Percentiles rank a stretch among this genome's conserved stretches.
phyloP scores from a whole-genome alignment of 2,797 vertebrate species.

The Miichthys miiuy region DNA sequence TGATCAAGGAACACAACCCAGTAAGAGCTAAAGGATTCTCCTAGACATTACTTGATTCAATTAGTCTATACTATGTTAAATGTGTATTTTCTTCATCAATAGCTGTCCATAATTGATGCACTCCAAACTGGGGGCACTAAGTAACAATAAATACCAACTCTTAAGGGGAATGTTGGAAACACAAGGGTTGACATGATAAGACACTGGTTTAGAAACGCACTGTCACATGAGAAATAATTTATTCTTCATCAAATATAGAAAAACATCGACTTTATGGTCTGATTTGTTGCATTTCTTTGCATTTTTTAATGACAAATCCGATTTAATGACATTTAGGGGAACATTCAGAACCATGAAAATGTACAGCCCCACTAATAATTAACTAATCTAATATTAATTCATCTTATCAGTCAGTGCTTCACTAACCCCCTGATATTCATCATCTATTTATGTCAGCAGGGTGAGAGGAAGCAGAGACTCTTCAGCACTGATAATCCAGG shows the following conservation, averaged over 20 bases:
- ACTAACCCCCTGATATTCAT: neutral
- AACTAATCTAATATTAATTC: neutral
- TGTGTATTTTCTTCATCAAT: too few species aligned
- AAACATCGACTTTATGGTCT: too few species aligned
- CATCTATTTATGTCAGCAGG: neutral
- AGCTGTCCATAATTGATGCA: too few species aligned
- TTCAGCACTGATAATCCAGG: neutral
- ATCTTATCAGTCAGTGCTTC: slow-evolving; percentile 1
- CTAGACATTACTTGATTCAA: too few species aligned
- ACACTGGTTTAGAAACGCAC: neutral
- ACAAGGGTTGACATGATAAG: neutral
- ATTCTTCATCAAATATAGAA: neutral
- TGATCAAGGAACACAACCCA: too few species aligned
- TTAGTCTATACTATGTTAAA: too few species aligned
- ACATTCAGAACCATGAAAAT: neutral
- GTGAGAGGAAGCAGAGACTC: neutral
- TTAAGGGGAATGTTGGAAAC: neutral
- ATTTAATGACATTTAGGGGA: neutral
- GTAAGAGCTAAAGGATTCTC: too few species aligned
- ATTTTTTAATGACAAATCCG: neutral
- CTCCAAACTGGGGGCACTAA: too few species aligned
- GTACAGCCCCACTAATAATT: neutral
- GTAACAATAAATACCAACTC: too few species aligned
- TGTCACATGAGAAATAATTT: too few species aligned
- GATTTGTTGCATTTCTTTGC: neutral